Base-by-base conservation (phyloP, 2,113 vertebrate genomes). In the Tyrannus savana region DNA sequence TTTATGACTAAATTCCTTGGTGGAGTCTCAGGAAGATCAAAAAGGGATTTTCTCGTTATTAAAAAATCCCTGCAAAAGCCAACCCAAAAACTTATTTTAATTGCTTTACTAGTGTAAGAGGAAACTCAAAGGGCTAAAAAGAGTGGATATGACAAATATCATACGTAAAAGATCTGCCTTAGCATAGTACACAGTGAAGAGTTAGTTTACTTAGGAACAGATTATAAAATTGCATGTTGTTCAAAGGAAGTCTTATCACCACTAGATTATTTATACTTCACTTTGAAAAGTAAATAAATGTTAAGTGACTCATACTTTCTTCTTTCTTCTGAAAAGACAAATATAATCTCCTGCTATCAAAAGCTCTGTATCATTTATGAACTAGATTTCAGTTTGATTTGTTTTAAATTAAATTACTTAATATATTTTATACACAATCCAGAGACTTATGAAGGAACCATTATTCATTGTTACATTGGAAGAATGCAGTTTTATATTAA, bases 201-300 rank as follows among this genome's bases (percentile, higher is more conserved):
- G 46, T 74, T 17, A 87, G 8, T 93, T 96, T 96, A 92, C 87
- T 93, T 93, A 76, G 23, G 53, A 75, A 49, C 33, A 76, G 66
- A 93, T 96, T 96, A 93, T 92, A 86, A 95, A 76, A 91, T 77
- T 96, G 52, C 52, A 62, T 82, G 64, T 95, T 76, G 49, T 62
- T 93, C 81, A 95, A 81, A 66, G 90, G 81, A 62, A 77, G 42
- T 72, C 46, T 85, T 55, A 63, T 67, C 66, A 88, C 53, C 30
- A 46, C n/a, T 93, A 75, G 93, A 97, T 95, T 97, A 97, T 96
- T 91, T 73, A 96, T 89, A 67, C 2, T 87, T 63, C 64, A 89
- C 53, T 95, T 97, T 95, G 69, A 79, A 94, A 96, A 87, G 62
- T 90, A 96, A 92, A 95, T 49, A 94, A 90, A 84, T 92, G 33